phyloP scores from a whole-genome alignment of 2,888 invertebrate genomes.

The Tachystola acroxantha region DNA sequence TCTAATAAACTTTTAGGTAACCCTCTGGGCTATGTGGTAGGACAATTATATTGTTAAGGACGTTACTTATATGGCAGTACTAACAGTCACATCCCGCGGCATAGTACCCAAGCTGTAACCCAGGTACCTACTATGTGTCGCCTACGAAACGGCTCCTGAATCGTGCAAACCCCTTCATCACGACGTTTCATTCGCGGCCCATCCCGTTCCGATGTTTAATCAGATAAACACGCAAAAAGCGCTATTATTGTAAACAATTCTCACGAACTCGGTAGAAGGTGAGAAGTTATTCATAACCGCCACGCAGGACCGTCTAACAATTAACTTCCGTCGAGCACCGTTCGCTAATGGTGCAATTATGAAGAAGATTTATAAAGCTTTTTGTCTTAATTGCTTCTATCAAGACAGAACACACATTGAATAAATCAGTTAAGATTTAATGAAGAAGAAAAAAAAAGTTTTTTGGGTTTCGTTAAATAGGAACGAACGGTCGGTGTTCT shows the following conservation, averaged over 20 bases:
- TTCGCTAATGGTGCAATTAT: slow-evolving; percentile 52
- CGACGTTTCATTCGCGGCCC: slow-evolving; percentile 9
- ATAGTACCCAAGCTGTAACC: no score
- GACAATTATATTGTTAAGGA: no score
- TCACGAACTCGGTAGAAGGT: slow-evolving; percentile 48
- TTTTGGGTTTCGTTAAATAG: no score
- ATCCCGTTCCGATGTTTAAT: slow-evolving; percentile 42
- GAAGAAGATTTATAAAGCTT: slow-evolving; percentile 30
- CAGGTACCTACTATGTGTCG: no score
- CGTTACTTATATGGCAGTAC: no score
- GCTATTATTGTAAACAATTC: slow-evolving; percentile 43
- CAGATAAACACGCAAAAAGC: slow-evolving; percentile 44
- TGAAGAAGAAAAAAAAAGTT: no score
- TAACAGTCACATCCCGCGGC: no score
- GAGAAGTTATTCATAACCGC: slow-evolving; percentile 53
- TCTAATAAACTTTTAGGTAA: no score
- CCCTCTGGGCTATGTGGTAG: no score
- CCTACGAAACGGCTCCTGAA: background rate
- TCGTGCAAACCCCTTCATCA: no score
- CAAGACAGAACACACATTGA: background rate
- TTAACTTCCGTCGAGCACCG: slow-evolving; percentile 59
- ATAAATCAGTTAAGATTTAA: background rate
- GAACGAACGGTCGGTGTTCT: no score
- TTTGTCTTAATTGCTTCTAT: background rate
- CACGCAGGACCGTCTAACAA: slow-evolving; percentile 46